These are phyloP conservation scores for Leptinotarsa defecta DNA, from an alignment of 1,140 invertebrate genomes.

Conservation along the genomic window DNA sequence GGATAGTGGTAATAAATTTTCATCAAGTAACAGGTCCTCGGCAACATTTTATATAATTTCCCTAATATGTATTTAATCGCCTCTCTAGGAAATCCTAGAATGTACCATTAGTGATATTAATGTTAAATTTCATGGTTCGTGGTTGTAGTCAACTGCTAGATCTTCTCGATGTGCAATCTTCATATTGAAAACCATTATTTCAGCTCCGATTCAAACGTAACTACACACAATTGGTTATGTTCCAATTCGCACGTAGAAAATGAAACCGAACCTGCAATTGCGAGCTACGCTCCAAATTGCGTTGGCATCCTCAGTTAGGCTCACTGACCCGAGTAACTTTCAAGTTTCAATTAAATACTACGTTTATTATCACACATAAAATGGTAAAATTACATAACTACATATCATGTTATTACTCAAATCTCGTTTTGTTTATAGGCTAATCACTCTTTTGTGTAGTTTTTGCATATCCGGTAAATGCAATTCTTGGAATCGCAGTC, in stretches of 20 bases:
- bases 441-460: too few relatives aligned
- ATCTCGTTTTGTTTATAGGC: too few relatives aligned
- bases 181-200: conserved; percentile 3
- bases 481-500: too few relatives aligned
- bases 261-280: neutral
- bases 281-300: neutral
- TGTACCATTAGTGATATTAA: neutral
- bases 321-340: conserved; percentile 2
- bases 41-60: too few relatives aligned
- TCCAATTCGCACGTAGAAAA: neutral
- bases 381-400: too few relatives aligned
- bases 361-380: neutral
- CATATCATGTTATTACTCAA: too few relatives aligned
- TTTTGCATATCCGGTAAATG: too few relatives aligned
- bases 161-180: neutral
- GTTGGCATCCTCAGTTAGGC: neutral
- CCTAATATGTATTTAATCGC: too few relatives aligned
- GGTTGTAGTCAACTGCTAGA: neutral
- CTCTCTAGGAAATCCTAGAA: neutral
- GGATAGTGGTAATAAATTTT: too few relatives aligned
- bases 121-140: neutral
- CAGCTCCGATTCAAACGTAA: conserved; percentile 5
- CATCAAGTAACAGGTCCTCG: too few relatives aligned
- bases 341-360: neutral
- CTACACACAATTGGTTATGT: conserved; percentile 5